Percentiles rank a stretch among this genome's conserved stretches.
Conservation (phyloP, 37 sponge, comb jelly and placozoan species). For the Mnemiopsis leidyi region DNA sequence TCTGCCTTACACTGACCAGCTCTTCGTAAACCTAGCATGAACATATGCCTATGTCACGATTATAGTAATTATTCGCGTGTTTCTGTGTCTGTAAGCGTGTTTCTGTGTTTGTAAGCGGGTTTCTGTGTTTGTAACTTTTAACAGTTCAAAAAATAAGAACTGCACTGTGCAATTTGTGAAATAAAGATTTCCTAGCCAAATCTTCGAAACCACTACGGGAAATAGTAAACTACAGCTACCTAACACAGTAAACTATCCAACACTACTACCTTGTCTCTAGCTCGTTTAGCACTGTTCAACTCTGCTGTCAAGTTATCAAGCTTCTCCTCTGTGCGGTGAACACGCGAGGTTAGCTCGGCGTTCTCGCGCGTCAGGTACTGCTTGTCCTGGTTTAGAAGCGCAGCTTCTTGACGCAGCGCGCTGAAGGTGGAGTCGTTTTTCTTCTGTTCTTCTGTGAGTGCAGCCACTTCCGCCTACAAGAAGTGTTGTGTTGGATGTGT, state of each 20-base stretch:
- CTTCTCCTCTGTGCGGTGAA: constrained; percentile 53
- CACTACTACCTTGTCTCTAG: constrained; percentile 56
- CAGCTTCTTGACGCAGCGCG: constrained; percentile 23
- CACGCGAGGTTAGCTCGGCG: constrained; percentile 38
- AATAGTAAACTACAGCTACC: no score
- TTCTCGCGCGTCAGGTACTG: neutral
- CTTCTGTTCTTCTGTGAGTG: constrained; percentile 26
- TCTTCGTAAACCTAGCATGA: constrained; percentile 52
- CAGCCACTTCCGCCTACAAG: constrained; percentile 32
- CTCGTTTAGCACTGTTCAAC: constrained; percentile 39
- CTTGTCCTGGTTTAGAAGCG: constrained; percentile 53
- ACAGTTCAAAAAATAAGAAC: no score
- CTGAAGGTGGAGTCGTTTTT: constrained; percentile 19
- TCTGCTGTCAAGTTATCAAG: constrained; percentile 2
- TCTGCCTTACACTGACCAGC: constrained; percentile 2
- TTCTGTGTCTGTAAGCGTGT: no score
- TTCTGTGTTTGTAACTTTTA: no score
- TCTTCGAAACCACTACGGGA: no score
- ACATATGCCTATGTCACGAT: neutral
- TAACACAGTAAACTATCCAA: no score
- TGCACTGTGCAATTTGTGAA: no score
- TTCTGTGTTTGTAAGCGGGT: no score
- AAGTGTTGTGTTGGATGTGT: neutral
- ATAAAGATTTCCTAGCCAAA: no score
- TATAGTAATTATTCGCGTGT: no score